Percentiles rank a stretch among this genome's conserved stretches.
Conservation (phyloP, 2,888 invertebrate species). For the Erannis defoliaria region DNA sequence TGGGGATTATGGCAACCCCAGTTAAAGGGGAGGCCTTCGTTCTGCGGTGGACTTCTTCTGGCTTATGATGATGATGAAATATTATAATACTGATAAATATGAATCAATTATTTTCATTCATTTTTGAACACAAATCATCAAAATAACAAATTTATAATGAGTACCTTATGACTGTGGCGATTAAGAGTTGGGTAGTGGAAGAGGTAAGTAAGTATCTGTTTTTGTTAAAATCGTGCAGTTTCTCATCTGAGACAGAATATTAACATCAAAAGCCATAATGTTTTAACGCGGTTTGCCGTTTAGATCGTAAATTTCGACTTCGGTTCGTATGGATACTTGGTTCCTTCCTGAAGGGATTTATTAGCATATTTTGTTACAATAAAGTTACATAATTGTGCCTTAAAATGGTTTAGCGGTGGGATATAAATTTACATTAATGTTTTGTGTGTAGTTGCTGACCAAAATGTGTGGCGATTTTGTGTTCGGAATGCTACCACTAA, state of each 20-base stretch:
- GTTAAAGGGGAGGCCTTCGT: too few species aligned
- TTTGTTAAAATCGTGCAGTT: conserved; percentile 10
- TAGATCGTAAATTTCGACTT: conserved; percentile 50
- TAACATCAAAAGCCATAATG: conserved; percentile 27
- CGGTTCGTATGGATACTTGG: conserved; percentile 37
- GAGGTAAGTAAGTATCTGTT: neutral
- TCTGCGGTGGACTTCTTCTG: too few species aligned
- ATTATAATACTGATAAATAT: too few species aligned
- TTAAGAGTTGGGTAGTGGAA: too few species aligned
- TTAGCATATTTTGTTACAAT: conserved; percentile 37
- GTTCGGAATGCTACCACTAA: too few species aligned
- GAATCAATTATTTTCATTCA: too few species aligned
- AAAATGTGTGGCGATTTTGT: neutral
- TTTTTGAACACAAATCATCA: too few species aligned
- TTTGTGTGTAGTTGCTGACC: neutral
- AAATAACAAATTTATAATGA: too few species aligned
- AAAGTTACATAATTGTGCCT: conserved; percentile 21
- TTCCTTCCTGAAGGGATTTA: conserved; percentile 36
- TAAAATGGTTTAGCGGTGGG: conserved; percentile 8
- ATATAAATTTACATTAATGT: conserved; percentile 8
- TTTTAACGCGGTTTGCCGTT: conserved; percentile 43
- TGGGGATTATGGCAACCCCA: too few species aligned
- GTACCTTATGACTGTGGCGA: too few species aligned
- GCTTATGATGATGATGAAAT: too few species aligned
- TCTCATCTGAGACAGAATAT: conserved; percentile 18